Base-by-base conservation (phyloP, 2,888 invertebrate species). In the Loripinus fragilis region DNA sequence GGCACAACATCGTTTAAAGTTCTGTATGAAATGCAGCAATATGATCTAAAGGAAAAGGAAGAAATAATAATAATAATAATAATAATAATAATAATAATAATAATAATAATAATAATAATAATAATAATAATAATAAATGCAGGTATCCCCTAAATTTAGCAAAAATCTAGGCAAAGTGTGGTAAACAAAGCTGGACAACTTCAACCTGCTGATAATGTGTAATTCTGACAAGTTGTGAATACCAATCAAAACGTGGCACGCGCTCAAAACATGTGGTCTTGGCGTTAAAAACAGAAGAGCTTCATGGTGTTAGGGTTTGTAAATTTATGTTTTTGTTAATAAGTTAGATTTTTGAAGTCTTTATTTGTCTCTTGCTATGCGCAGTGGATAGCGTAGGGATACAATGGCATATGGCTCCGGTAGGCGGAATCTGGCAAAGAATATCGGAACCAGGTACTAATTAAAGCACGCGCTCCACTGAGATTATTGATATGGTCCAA, bases 311-410 rank as follows among this genome's bases (percentile, higher is more conserved):
- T 60, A 23, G 60, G 2, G 17, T 60, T 33, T 60, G 33, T 12
- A 60, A 23, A 33, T 60, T 60, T 60, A 60, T 60, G 33, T 60
- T 60, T 55, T 60, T 60, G 28, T 60, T 60, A 60, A 60, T 60
- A 60, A 60, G 20, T 12, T 33, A 60, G 30, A 60, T 30, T 33
- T 60, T 60, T 60, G 60, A 60, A 60, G 60, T 60, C 2, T 23
- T 23, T 60, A 45, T 60, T 60, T 20, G 33, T 33, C 33, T 60
- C 60, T 17, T 8, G 60, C 60, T 33, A 60, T 33, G 60, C 60
- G 12, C 60, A 8, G 60, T 20, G 12, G 60, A 60, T 12, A 60
- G 17, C 60, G 60, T 38, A 33, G 33, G 33, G 23, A 17, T 17
- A 60, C 33, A 30, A 17, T 33, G 33, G 60, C 20, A 20, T 33